Conservation (phyloP, 1,140 invertebrate genomes). For the Pissodes strobi region DNA sequence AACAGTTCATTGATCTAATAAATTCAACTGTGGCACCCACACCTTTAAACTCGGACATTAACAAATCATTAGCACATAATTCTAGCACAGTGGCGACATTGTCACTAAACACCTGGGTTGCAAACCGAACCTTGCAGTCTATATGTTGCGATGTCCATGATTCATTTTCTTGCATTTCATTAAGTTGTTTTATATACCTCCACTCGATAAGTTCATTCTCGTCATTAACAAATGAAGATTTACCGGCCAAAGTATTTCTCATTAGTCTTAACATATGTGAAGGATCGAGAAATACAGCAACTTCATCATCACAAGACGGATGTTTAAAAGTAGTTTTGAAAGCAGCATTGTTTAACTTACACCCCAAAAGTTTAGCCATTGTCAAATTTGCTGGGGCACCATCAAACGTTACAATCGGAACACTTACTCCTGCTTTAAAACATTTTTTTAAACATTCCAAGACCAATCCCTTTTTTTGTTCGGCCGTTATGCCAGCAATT, state of each 20-base stretch:
- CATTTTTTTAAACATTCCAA: not conserved
- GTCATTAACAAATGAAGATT: not conserved
- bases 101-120: not conserved
- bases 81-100: not conserved
- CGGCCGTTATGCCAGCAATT: not conserved
- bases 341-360: not conserved
- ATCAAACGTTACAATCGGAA: not conserved
- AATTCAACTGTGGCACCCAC: constrained; percentile 37
- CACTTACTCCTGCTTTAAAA: not conserved
- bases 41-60: not conserved
- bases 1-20: constrained; percentile 40
- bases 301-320: not conserved
- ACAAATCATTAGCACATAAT: not conserved
- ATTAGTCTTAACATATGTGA: constrained; percentile 28
- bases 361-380: not conserved
- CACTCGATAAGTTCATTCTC: not conserved
- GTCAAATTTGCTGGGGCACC: not conserved
- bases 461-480: not conserved
- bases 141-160: not conserved
- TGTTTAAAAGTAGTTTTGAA: not conserved
- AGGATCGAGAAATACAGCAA: not conserved
- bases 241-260: constrained; percentile 5
- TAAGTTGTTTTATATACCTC: not conserved
- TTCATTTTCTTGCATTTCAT: not conserved
- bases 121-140: not conserved